Conservation (phyloP, 37 sponge, comb jelly and placozoan species). For the Tethya wilhelma region DNA sequence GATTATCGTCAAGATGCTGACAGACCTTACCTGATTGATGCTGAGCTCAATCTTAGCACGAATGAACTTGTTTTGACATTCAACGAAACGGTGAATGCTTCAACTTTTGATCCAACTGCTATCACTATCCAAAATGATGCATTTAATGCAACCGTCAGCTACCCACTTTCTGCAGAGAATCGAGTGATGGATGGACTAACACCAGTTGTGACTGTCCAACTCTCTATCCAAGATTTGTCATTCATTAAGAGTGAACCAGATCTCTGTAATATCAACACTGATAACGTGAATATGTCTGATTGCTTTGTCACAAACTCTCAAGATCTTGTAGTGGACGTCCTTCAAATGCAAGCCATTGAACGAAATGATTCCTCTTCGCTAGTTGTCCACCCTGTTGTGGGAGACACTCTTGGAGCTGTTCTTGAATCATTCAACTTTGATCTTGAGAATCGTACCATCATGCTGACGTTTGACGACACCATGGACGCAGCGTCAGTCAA, state of each 20-base stretch:
- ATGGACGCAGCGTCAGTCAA: conserved; percentile 46
- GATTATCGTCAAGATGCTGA: conserved; percentile 59
- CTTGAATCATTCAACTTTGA: conserved; percentile 64
- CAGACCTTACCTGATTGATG: conserved; percentile 61
- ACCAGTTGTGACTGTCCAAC: conserved; percentile 32
- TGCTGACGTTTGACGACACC: conserved; percentile 70
- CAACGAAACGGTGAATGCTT: conserved; percentile 85
- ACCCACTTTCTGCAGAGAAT: conserved; percentile 36
- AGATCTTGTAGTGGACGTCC: conserved; percentile 60
- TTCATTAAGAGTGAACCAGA: conserved; percentile 36
- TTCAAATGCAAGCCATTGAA: conserved; percentile 49
- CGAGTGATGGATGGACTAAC: neutral
- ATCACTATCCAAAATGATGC: conserved; percentile 56
- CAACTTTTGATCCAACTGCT: conserved; percentile 44
- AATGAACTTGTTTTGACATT: conserved; percentile 66
- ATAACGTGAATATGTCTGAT: neutral
- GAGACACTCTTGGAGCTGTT: conserved; percentile 57
- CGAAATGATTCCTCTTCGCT: conserved; percentile 37
- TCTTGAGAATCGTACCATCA: conserved; percentile 51
- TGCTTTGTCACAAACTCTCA: conserved; percentile 56
- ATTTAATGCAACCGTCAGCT: conserved; percentile 47
- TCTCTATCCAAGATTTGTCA: conserved; percentile 63
- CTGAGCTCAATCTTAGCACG: conserved; percentile 48
- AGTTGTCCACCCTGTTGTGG: conserved; percentile 39
- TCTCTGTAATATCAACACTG: conserved; percentile 46